phyloP scores from a whole-genome alignment of 2,888 invertebrate species.

The Tinea semifulvella region DNA sequence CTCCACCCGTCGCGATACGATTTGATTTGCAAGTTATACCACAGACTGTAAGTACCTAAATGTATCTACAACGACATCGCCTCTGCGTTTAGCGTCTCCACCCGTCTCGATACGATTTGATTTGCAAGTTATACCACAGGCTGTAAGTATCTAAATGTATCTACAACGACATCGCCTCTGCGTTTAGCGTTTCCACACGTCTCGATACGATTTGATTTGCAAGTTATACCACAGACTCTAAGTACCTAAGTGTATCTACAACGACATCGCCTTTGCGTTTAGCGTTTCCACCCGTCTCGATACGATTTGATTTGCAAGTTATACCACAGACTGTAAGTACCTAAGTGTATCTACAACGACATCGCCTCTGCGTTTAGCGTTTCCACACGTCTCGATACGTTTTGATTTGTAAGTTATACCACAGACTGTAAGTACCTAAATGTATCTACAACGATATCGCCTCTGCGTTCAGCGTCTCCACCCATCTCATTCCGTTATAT shows the following conservation, averaged over 20 bases:
- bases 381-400: slow-evolving; percentile 16
- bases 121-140: slow-evolving; percentile 37
- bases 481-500: slow-evolving; percentile 17
- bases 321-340: slow-evolving; percentile 43
- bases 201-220: slow-evolving; percentile 29
- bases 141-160: slow-evolving; percentile 39
- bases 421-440: slow-evolving; percentile 39
- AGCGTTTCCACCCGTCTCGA: slow-evolving; percentile 15
- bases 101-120: slow-evolving; percentile 25
- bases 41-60: slow-evolving; percentile 39
- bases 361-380: slow-evolving; percentile 17
- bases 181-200: slow-evolving; percentile 8
- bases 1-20: slow-evolving; percentile 16
- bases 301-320: slow-evolving; percentile 31
- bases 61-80: slow-evolving; percentile 22
- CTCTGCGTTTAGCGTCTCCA: slow-evolving; percentile 14
- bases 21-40: slow-evolving; percentile 41
- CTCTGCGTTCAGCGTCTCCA: slow-evolving; percentile 14
- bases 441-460: slow-evolving; percentile 22
- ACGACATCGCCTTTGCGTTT: slow-evolving; percentile 21
- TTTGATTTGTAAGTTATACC: slow-evolving; percentile 41
- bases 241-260: slow-evolving; percentile 28
- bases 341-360: slow-evolving; percentile 24
- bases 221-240: slow-evolving; percentile 40
- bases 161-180: slow-evolving; percentile 22